Conservation (phyloP, 1,140 invertebrate genomes). For the Choristoneura fumiferana region DNA sequence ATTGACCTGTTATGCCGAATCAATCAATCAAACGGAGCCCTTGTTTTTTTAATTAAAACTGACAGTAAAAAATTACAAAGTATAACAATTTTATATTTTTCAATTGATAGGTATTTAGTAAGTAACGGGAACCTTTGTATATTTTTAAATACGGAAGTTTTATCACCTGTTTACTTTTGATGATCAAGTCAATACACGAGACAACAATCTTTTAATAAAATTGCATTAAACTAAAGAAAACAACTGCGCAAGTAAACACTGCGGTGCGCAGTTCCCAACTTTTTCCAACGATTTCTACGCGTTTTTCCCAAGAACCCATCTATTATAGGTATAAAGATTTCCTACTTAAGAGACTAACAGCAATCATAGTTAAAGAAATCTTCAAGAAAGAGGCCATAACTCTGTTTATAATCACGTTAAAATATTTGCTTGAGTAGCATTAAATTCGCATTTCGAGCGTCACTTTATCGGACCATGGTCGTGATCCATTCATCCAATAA, state of each 20-base stretch:
- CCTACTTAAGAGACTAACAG: slow-evolving; percentile 26
- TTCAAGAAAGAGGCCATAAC: slow-evolving; percentile 32
- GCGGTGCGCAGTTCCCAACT: slow-evolving; percentile 38
- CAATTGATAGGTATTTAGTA: too few relatives aligned
- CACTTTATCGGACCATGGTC: neutral
- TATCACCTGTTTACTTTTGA: too few relatives aligned
- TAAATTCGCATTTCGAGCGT: slow-evolving; percentile 7
- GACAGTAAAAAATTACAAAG: too few relatives aligned
- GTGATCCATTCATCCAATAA: slow-evolving; percentile 1
- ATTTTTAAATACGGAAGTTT: too few relatives aligned
- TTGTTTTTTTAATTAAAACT: too few relatives aligned
- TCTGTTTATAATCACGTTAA: slow-evolving; percentile 10
- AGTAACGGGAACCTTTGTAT: too few relatives aligned
- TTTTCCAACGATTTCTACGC: slow-evolving; percentile 46
- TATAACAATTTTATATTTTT: too few relatives aligned
- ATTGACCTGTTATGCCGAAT: too few relatives aligned
- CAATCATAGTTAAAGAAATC: slow-evolving; percentile 23
- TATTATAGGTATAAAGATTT: slow-evolving; percentile 24
- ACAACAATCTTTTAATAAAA: slow-evolving; percentile 43
- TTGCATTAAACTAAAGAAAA: slow-evolving; percentile 46
- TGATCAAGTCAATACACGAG: slow-evolving; percentile 26
- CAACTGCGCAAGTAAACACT: slow-evolving; percentile 38
- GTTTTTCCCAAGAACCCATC: slow-evolving; percentile 16
- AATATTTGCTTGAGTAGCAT: neutral
- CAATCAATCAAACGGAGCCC: too few relatives aligned